A percentile compares a stretch with the other conserved stretches of the same genome.
Conservation (phyloP, 2,797 vertebrate genomes). For the Eospalax fontanierii region DNA sequence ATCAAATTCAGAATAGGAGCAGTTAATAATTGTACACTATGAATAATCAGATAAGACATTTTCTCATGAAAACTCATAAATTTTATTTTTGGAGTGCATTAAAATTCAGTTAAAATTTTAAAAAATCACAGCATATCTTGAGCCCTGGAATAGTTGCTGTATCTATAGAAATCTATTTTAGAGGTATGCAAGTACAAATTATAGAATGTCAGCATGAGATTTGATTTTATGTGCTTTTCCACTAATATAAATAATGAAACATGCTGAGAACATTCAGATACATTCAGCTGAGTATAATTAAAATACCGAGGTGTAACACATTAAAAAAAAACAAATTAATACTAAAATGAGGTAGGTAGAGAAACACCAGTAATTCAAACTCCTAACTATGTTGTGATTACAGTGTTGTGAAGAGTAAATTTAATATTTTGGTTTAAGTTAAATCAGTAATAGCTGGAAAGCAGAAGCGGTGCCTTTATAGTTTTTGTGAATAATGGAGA, state of each 20-base stretch:
- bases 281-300: constrained; percentile 84
- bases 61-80: constrained; percentile 85
- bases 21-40: constrained; percentile 84
- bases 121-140: constrained; percentile 78
- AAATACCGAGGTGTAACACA: constrained; percentile 83
- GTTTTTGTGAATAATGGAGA: constrained; percentile 73
- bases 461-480: constrained; percentile 62
- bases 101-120: constrained; percentile 84
- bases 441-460: constrained; percentile 75
- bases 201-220: constrained; percentile 83
- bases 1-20: constrained; percentile 80
- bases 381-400: constrained; percentile 80
- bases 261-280: constrained; percentile 80
- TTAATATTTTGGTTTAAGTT: constrained; percentile 80
- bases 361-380: constrained; percentile 79
- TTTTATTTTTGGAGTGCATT: constrained; percentile 85
- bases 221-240: constrained; percentile 82
- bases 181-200: constrained; percentile 78
- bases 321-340: constrained; percentile 76
- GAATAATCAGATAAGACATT: constrained; percentile 86
- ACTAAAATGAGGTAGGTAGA: constrained; percentile 79
- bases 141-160: constrained; percentile 73
- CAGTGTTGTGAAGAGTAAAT: constrained; percentile 79
- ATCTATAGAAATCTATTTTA: constrained; percentile 84
- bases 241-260: constrained; percentile 86